These are phyloP conservation scores for Karalla daura DNA, from an alignment of 2,797 vertebrate species.

Conservation along the genomic window DNA sequence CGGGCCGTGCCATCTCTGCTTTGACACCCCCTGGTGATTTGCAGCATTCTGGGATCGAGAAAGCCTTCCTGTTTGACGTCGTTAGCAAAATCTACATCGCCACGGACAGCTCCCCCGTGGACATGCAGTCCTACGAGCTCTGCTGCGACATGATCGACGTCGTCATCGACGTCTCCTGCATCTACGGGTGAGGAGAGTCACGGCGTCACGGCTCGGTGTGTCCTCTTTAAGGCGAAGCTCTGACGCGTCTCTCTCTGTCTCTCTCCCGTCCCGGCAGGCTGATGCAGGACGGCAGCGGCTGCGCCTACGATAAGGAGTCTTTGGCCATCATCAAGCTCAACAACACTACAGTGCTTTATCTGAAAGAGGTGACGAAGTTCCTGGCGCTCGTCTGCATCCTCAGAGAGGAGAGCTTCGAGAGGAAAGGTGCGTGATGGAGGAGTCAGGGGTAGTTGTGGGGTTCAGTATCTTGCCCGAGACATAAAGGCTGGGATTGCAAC, in stretches of 20 bases:
- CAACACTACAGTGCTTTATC: constrained; percentile 96
- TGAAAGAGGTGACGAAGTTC: constrained; percentile 98
- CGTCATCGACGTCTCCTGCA: constrained; percentile 96
- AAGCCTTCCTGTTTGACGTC: constrained; percentile 96
- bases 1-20: too few species aligned
- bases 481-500: too few species aligned
- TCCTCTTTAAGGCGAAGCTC: too few species aligned
- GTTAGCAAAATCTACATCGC: constrained; percentile 98
- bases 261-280: constrained; percentile 85
- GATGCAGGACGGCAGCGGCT: constrained; percentile 92
- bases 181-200: constrained; percentile 90
- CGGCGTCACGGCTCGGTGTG: too few species aligned
- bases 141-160: constrained; percentile 99
- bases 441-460: neutral
- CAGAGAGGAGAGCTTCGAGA: constrained; percentile 97
- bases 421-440: constrained; percentile 96
- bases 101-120: constrained; percentile 96
- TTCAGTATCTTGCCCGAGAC: too few species aligned
- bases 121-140: constrained; percentile 97
- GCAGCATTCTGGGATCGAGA: constrained; percentile 97
- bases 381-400: constrained; percentile 96
- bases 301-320: constrained; percentile 96
- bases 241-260: too few species aligned
- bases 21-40: neutral
- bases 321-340: constrained; percentile 98